Conservation (phyloP, 2,888 invertebrate genomes). For the Thysanoteuthis rhombus region DNA sequence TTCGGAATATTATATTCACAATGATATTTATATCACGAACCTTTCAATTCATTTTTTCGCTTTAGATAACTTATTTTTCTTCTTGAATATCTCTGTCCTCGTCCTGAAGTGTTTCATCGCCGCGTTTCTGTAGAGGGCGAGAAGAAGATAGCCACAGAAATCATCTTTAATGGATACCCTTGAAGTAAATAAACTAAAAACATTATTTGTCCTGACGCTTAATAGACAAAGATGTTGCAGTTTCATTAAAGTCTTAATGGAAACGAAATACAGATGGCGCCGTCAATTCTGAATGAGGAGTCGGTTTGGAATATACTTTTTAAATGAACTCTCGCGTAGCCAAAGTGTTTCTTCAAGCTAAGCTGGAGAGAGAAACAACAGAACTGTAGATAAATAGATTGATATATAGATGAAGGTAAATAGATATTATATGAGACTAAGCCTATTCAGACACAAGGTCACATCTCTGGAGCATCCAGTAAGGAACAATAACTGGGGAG, state of each 20-base stretch:
- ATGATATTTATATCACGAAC: not conserved
- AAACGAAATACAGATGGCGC: not conserved
- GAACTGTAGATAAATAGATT: not conserved
- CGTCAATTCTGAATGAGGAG: not conserved
- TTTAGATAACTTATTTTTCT: not conserved
- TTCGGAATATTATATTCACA: not conserved
- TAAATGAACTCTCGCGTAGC: not conserved
- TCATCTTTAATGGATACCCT: not conserved
- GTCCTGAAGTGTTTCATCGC: not conserved
- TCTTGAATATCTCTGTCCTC: not conserved
- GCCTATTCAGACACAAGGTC: too few species aligned
- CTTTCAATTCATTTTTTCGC: not conserved
- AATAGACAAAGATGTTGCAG: not conserved
- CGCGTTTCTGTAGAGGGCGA: not conserved
- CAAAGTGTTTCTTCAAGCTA: not conserved
- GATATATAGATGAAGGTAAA: too few species aligned
- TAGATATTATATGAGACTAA: too few species aligned
- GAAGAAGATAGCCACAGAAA: not conserved
- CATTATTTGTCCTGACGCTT: not conserved
- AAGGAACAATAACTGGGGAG: too few species aligned
- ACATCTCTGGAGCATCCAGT: too few species aligned
- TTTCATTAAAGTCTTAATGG: constrained; percentile 12
- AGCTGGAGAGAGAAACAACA: not conserved
- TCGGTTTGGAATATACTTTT: not conserved
- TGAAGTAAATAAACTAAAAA: not conserved